Conservation (phyloP, 2,797 vertebrate species). For the Leptodactylus fallax region DNA sequence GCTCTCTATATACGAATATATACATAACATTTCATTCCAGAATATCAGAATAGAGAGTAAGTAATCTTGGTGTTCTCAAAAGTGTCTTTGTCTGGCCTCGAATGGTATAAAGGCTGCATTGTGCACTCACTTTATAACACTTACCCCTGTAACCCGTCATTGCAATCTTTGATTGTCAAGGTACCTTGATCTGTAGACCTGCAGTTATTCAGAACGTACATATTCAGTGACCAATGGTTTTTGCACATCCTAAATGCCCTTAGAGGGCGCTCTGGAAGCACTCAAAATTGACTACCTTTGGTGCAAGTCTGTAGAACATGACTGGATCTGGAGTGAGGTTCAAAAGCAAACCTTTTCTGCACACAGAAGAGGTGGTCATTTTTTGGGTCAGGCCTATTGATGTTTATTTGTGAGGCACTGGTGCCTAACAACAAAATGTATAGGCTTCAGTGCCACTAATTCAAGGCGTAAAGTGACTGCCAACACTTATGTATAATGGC, state of each 20-base stretch:
- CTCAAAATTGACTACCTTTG: slow-evolving; percentile 8
- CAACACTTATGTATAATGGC: background rate
- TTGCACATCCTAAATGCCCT: slow-evolving; percentile 23
- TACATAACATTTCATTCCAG: background rate
- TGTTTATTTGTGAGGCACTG: background rate
- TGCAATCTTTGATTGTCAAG: background rate
- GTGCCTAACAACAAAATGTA: background rate
- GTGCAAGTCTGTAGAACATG: background rate
- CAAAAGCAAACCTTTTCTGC: background rate
- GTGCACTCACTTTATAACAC: background rate
- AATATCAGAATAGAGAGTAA: background rate
- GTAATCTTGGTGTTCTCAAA: background rate
- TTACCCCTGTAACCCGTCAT: background rate
- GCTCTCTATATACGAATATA: background rate
- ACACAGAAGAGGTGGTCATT: background rate
- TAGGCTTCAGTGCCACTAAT: background rate
- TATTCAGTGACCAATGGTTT: background rate
- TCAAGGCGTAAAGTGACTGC: background rate
- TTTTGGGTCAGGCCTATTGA: background rate
- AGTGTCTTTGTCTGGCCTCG: background rate
- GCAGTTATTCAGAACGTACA: slow-evolving; percentile 5
- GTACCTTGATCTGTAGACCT: background rate
- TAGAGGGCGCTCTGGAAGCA: slow-evolving; percentile 20
- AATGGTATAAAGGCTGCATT: slow-evolving; percentile 4
- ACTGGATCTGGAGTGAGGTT: background rate